Evolutionary conservation across 92 coral and sea anemone genomes (phyloP).

Genomic region (Zoanthus solanderi): DNA sequence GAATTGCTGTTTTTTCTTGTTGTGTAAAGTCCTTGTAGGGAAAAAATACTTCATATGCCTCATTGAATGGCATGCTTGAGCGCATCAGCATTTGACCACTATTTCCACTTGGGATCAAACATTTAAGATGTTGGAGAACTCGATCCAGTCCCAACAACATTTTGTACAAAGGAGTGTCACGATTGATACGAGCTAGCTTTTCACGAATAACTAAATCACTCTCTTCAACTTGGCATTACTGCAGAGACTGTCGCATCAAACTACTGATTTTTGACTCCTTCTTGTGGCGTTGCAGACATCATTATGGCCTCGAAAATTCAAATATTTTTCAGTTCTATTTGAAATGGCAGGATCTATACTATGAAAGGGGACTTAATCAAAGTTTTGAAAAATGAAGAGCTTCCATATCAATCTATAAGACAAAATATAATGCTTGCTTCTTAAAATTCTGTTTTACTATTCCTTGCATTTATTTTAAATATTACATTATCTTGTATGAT

Average conservation of each 20-base stretch:
- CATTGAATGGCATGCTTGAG: conserved; percentile 67
- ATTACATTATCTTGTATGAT: no score
- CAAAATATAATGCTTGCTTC: no score
- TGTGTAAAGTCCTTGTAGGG: conserved; percentile 60
- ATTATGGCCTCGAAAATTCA: conserved; percentile 40
- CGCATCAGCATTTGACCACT: conserved; percentile 56
- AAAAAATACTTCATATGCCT: conserved; percentile 68
- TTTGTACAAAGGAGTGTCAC: conserved; percentile 31
- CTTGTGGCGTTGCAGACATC: conserved; percentile 48
- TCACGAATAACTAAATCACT: conserved; percentile 38
- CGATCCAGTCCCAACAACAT: neutral
- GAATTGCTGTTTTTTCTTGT: conserved; percentile 67
- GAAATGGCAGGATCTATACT: neutral
- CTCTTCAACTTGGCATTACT: conserved; percentile 45
- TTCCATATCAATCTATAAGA: no score
- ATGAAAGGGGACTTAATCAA: no score
- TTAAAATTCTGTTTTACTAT: no score
- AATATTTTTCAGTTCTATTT: conserved; percentile 24
- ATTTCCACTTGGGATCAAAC: conserved; percentile 57
- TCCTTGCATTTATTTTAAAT: no score
- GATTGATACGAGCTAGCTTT: conserved; percentile 44
- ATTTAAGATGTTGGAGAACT: neutral
- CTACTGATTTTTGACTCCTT: conserved; percentile 26
- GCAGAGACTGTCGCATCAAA: conserved; percentile 54
- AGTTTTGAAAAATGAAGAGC: no score